Conservation (phyloP, 2,888 invertebrate species). For the Drosophila dives region DNA sequence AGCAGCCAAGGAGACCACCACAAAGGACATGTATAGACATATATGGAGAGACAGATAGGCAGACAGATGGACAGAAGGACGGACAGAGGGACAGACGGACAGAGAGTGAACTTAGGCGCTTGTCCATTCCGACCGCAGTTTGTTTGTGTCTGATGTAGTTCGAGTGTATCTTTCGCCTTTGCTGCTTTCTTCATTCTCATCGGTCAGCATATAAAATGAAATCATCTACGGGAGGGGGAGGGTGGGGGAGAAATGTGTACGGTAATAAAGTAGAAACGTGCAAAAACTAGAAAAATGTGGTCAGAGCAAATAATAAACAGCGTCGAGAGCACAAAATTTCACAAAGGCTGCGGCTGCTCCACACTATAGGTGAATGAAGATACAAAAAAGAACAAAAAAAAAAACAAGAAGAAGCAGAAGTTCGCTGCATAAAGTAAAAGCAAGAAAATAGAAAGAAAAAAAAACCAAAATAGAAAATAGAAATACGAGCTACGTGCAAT, state of each 20-base stretch:
- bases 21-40: conserved; percentile 2
- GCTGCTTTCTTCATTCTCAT: neutral
- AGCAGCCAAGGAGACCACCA: conserved; percentile 11
- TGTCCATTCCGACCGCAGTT: conserved; percentile 60
- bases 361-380: conserved; percentile 2
- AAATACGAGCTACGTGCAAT: conserved; percentile 72
- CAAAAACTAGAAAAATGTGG: conserved; percentile 80
- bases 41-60: neutral
- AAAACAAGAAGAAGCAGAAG: conserved; percentile 14
- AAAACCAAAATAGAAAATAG: conserved; percentile 42
- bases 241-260: conserved; percentile 43
- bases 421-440: conserved; percentile 17
- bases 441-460: conserved; percentile 26
- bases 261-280: conserved; percentile 80
- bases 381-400: conserved; percentile 3
- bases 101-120: conserved; percentile 12
- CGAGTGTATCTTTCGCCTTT: conserved; percentile 23
- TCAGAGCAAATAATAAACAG: conserved; percentile 74
- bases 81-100: conserved; percentile 1
- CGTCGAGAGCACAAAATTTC: conserved; percentile 54
- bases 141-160: conserved; percentile 38
- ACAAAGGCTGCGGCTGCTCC: conserved; percentile 54
- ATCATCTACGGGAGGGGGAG: neutral
- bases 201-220: conserved; percentile 63
- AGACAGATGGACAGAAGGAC: conserved; percentile 16